Evolutionary conservation across 1,140 invertebrate genomes (phyloP).

Genomic region (Orchesella cincta): DNA sequence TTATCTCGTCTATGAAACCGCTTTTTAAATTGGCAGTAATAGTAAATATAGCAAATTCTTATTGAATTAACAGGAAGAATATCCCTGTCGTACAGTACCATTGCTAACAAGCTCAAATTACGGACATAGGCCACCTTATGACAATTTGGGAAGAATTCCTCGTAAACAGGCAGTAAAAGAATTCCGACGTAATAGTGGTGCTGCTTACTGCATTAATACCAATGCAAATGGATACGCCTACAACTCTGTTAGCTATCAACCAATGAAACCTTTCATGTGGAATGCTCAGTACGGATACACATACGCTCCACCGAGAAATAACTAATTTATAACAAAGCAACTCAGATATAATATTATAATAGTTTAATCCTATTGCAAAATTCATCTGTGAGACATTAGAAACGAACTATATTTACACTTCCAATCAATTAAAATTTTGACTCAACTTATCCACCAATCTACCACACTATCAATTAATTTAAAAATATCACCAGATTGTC

Average conservation of each 20-base stretch:
- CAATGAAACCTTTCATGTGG: constrained; percentile 36
- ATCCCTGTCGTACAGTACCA: constrained; percentile 46
- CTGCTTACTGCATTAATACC: constrained; percentile 40
- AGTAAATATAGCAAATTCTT: no score
- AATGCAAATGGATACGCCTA: constrained; percentile 44
- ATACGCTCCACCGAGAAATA: constrained; percentile 40
- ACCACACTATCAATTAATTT: no score
- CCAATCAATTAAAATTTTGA: no score
- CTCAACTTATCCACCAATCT: no score
- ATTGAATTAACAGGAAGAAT: constrained; percentile 45
- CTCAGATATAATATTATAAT: no score
- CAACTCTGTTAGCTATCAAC: constrained; percentile 40
- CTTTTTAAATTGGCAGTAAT: background rate
- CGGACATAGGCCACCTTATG: constrained; percentile 47
- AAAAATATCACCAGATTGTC: no score
- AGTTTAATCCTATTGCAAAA: no score
- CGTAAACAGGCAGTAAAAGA: constrained; percentile 28
- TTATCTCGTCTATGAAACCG: background rate
- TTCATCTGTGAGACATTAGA: no score
- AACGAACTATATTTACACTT: no score
- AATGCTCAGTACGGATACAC: constrained; percentile 49
- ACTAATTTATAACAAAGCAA: no score
- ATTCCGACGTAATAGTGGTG: constrained; percentile 40
- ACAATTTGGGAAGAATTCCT: constrained; percentile 8
- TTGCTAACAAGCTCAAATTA: constrained; percentile 45